Evolutionary conservation across 2,888 invertebrate genomes (phyloP).

Genomic region (Zhuqinia jingwanae): DNA sequence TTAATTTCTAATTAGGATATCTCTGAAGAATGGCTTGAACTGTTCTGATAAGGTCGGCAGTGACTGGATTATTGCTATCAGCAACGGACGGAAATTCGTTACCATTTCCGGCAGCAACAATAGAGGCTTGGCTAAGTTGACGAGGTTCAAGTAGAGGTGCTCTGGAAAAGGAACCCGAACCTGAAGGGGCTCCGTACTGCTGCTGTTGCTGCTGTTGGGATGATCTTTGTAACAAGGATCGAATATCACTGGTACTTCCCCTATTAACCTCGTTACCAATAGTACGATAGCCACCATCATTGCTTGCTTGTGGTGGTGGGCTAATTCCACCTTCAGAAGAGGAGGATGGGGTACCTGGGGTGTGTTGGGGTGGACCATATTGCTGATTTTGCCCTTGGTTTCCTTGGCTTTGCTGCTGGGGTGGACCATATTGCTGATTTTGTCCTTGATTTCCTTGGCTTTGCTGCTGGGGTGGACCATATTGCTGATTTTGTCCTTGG

Average conservation of each 20-base stretch:
- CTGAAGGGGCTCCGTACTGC: slow-evolving; percentile 37
- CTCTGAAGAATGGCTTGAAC: slow-evolving; percentile 53
- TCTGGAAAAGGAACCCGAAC: background rate
- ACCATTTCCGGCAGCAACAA: slow-evolving; percentile 2
- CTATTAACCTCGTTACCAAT: slow-evolving; percentile 25
- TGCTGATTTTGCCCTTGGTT: background rate
- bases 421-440: slow-evolving; percentile 6
- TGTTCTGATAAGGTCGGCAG: slow-evolving; percentile 44
- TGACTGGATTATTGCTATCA: slow-evolving; percentile 12
- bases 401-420: slow-evolving; percentile 27
- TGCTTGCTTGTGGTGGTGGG: background rate
- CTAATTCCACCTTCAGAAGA: too few species aligned
- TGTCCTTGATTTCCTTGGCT: background rate
- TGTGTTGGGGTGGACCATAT: slow-evolving; percentile 41
- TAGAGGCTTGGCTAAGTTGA: slow-evolving; percentile 39
- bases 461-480: slow-evolving; percentile 41
- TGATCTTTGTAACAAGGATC: background rate
- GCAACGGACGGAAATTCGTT: background rate
- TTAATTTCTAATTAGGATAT: slow-evolving; percentile 42
- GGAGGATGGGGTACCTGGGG: slow-evolving; percentile 12
- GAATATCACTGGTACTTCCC: slow-evolving; percentile 28
- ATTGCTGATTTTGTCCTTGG: slow-evolving; percentile 32
- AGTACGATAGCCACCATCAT: slow-evolving; percentile 17
- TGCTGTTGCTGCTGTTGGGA: slow-evolving; percentile 5
- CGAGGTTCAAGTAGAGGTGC: background rate